Percentiles rank a stretch among this genome's conserved stretches.
phyloP scores from a whole-genome alignment of 2,113 vertebrate species.

The Marmota monax region DNA sequence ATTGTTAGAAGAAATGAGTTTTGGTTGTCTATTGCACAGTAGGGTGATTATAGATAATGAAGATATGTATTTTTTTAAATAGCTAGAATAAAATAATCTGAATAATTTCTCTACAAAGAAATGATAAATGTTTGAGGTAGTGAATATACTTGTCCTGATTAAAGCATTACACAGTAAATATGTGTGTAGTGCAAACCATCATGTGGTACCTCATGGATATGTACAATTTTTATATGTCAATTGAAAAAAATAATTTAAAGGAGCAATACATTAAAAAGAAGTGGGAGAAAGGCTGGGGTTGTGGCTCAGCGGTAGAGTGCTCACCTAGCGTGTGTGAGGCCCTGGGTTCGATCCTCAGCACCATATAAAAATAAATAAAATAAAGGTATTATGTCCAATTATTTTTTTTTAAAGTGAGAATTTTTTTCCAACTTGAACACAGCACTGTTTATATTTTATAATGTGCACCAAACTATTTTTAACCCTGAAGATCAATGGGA shows the following conservation, averaged over 20 bases:
- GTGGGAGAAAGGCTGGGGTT: too few relatives aligned
- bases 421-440: constrained; percentile 59
- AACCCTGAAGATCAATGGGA: constrained; percentile 61
- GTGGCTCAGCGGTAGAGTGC: too few relatives aligned
- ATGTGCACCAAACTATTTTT: constrained; percentile 8
- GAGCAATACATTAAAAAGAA: neutral
- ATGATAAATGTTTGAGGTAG: neutral
- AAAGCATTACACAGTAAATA: neutral
- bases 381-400: too few relatives aligned
- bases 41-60: neutral
- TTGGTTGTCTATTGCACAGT: neutral
- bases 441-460: constrained; percentile 54
- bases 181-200: neutral
- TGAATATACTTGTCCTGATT: neutral
- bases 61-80: neutral
- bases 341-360: too few relatives aligned
- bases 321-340: too few relatives aligned
- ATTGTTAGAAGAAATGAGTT: neutral
- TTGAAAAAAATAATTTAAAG: neutral
- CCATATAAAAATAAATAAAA: too few relatives aligned
- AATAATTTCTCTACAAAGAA: too few relatives aligned
- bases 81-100: too few relatives aligned
- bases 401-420: neutral
- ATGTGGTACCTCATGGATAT: neutral
- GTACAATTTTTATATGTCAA: neutral